Base-by-base conservation (phyloP, 2,113 vertebrate genomes). In the Cottus gobio region DNA sequence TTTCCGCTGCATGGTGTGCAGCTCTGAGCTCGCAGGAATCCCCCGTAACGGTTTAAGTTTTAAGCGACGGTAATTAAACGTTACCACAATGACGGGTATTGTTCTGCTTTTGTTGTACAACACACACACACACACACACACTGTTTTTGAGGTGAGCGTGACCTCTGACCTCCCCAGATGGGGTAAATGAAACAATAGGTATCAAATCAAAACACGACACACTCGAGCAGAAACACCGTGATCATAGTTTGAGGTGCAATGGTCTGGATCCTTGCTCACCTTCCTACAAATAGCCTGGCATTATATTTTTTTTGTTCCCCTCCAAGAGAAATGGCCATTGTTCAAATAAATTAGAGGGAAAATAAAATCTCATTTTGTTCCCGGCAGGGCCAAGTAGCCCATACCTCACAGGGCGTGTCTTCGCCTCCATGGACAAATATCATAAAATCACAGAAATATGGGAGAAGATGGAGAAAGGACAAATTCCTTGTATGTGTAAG, bases 271-370 rank as follows among this genome's bases (percentile, higher is more conserved):
- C 75, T 68, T 39, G 65, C 64, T 63, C 52, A 72, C 39, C 34
- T 80, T 62, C 37, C 66, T 50, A 30, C 48, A 80, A 75, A 77
- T 24, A 54, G 46, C n/a, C 30, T 2, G 12, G 44, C 18, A 16
- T 66, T 58, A 0, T 64, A 11, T 69, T 18, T 34, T 37, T 66
- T 69, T 26, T 56, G n/a, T n/a, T n/a, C n/a, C 7, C 8, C 3
- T 48, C 4, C 2, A 0, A 63, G 48, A 83, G 44, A 89, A 88
- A 76, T 75, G 26, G 57, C 26, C 71, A 69, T 69, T 77, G 80
- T 70, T 82, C 64, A 84, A 75, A 80, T 87, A 78, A 90, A 90
- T 87, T 77, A 77, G 56, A 82, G 69, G 69, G 71, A 77, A 75
- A 22, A n/a, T n/a, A 20, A 80, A 83, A 80, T 87, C 56, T 31